These are phyloP conservation scores for Schizotus pectinicornis DNA, from an alignment of 2,888 invertebrate species.

Conservation along the genomic window DNA sequence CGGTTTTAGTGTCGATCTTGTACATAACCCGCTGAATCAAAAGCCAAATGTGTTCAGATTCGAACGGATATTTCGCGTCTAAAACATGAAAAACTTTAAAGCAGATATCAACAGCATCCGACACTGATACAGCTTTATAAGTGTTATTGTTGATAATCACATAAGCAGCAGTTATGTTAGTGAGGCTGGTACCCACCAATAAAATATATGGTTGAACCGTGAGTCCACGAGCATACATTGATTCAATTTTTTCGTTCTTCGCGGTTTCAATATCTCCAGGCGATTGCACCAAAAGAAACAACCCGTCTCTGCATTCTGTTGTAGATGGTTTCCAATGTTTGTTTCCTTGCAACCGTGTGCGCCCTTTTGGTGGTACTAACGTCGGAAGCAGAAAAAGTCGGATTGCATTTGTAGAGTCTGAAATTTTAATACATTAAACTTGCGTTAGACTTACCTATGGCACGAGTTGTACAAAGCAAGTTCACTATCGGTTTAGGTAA, in stretches of 20 bases:
- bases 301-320: no score
- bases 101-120: neutral
- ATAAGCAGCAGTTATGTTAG: neutral
- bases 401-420: no score
- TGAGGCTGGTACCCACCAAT: neutral
- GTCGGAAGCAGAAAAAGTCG: no score
- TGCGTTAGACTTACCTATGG: no score
- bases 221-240: neutral
- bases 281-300: no score
- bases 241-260: neutral
- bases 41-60: conserved; percentile 13
- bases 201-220: conserved; percentile 5
- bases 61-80: conserved; percentile 6
- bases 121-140: neutral
- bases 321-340: no score
- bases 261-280: neutral
- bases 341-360: no score
- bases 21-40: conserved; percentile 5
- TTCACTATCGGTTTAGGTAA: no score
- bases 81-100: conserved; percentile 11
- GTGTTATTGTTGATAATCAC: neutral
- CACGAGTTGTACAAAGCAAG: no score
- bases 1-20: neutral
- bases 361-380: no score
- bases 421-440: no score